Evolutionary conservation across 2,113 vertebrate species (phyloP).

Genomic region (Lophius piscatorius): DNA sequence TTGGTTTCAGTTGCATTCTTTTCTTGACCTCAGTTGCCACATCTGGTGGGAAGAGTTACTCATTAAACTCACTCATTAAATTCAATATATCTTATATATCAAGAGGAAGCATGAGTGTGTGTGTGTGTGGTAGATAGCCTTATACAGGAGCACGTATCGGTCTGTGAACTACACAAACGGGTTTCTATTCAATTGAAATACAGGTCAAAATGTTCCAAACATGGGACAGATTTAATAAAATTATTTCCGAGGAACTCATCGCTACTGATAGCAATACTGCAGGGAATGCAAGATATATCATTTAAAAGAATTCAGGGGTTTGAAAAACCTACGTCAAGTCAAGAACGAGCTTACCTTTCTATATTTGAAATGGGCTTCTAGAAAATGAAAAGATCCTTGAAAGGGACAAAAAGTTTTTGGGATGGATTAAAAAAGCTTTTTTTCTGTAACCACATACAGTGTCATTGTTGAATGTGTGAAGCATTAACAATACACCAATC

Average conservation of each 20-base stretch:
- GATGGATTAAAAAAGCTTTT: background rate
- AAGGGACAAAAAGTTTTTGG: background rate
- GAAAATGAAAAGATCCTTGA: background rate
- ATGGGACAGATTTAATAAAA: too few relatives aligned
- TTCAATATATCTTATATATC: too few relatives aligned
- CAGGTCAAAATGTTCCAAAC: conserved; percentile 20
- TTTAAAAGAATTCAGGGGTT: conserved; percentile 30
- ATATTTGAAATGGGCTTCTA: conserved; percentile 16
- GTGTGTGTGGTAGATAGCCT: background rate
- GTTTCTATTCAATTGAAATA: conserved; percentile 11
- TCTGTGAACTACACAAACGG: conserved; percentile 11
- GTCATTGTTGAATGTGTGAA: background rate
- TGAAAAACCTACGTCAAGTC: background rate
- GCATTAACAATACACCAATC: background rate
- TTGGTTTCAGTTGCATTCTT: conserved; percentile 43
- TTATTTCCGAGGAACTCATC: background rate
- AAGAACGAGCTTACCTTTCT: conserved; percentile 6
- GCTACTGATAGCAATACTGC: conserved; percentile 21
- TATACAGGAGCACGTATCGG: conserved; percentile 7
- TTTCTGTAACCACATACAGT: background rate
- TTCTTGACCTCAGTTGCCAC: conserved; percentile 44
- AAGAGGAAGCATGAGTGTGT: conserved; percentile 4
- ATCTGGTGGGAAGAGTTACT: conserved; percentile 51
- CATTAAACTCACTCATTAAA: too few relatives aligned
- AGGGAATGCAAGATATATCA: conserved; percentile 27